These are phyloP conservation scores for Nudaria mundana DNA, from an alignment of 2,888 invertebrate species.

Conservation along the genomic window DNA sequence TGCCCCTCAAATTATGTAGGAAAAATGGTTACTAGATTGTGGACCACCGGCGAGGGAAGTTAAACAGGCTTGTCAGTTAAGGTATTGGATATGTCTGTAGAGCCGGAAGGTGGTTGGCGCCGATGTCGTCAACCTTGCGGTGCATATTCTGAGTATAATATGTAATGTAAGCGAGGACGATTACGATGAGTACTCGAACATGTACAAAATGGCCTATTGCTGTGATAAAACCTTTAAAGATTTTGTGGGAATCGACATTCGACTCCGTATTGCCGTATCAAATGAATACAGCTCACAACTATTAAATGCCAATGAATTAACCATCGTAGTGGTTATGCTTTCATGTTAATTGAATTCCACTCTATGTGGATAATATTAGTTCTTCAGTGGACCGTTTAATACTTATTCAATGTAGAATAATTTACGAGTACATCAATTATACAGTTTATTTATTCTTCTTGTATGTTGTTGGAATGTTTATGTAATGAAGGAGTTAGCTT, in stretches of 20 bases:
- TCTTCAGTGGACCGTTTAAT: conserved; percentile 9
- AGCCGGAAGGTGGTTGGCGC: conserved; percentile 49
- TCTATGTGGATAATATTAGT: conserved; percentile 12
- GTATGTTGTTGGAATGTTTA: conserved; percentile 18
- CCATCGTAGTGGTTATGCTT: conserved; percentile 10
- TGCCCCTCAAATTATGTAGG: conserved; percentile 32
- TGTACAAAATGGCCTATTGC: conserved; percentile 33
- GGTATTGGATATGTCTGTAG: conserved; percentile 31
- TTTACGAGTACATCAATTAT: conserved; percentile 25
- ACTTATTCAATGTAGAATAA: conserved; percentile 6
- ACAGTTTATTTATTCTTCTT: conserved; percentile 21
- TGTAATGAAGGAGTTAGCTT: background rate
- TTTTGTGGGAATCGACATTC: conserved; percentile 24
- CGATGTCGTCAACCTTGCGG: conserved; percentile 54
- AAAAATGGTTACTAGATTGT: conserved; percentile 29
- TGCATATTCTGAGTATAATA: conserved; percentile 40
- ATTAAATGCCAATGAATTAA: conserved; percentile 24
- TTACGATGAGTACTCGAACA: conserved; percentile 21
- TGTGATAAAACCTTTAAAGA: conserved; percentile 33
- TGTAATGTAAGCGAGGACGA: conserved; percentile 37
- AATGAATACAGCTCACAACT: no score
- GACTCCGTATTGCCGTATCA: conserved; percentile 25
- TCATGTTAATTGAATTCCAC: conserved; percentile 13
- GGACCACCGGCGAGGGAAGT: conserved; percentile 32
- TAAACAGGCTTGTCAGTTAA: conserved; percentile 32